These are phyloP conservation scores for Pentamera pediparva DNA, from an alignment of 53 echinoderm and acorn worm species.

Conservation along the genomic window DNA sequence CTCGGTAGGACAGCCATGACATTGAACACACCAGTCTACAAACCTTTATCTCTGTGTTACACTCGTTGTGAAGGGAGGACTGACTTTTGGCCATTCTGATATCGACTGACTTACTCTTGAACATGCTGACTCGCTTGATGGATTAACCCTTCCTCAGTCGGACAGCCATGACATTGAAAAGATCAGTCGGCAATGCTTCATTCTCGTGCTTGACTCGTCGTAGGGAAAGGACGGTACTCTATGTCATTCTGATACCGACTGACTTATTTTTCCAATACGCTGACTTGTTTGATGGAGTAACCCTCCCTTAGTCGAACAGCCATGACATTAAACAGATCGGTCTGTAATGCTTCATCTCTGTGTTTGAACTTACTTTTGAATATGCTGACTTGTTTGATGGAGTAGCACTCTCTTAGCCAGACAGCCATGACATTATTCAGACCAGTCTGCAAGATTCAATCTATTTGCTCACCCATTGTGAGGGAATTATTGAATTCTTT, in stretches of 20 bases:
- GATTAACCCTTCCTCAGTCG: constrained; percentile 89
- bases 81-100: constrained; percentile 9
- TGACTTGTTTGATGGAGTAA: constrained; percentile 87
- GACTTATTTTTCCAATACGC: no score
- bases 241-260: no score
- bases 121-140: constrained; percentile 78
- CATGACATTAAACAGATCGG: constrained; percentile 68
- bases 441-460: constrained; percentile 64
- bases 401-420: constrained; percentile 85
- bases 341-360: constrained; percentile 65
- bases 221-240: no score
- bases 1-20: no score
- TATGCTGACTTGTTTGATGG: constrained; percentile 80
- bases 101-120: constrained; percentile 76
- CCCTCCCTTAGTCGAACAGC: constrained; percentile 89
- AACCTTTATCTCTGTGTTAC: no score
- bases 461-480: constrained; percentile 74
- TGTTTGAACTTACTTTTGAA: constrained; percentile 91
- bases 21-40: no score
- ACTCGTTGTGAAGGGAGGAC: no score
- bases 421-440: constrained; percentile 78
- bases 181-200: constrained; percentile 62
- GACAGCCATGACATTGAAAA: constrained; percentile 76
- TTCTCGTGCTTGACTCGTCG: constrained; percentile 83
- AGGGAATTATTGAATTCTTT: constrained; percentile 41